phyloP scores from a whole-genome alignment of 2,113 vertebrate genomes.

The Pelmatolapia mariae region DNA sequence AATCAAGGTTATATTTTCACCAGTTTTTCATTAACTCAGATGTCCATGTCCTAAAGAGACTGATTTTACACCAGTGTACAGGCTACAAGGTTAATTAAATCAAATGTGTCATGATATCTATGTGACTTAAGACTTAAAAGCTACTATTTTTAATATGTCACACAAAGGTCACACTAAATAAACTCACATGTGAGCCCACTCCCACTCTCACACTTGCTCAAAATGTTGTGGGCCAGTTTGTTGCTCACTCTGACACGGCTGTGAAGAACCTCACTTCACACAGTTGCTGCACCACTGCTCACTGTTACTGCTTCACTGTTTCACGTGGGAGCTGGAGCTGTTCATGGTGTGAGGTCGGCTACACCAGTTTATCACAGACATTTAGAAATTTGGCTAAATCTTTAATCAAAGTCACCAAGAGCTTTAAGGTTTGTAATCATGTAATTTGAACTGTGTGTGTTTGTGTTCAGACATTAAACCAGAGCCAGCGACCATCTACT shows the following conservation, averaged over 20 bases:
- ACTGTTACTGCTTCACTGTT: background rate
- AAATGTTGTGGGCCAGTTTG: rapidly evolving
- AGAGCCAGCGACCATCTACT: rapidly evolving
- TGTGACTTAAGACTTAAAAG: too few relatives aligned
- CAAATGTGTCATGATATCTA: rapidly evolving
- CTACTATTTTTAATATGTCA: rapidly evolving
- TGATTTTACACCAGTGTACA: rapidly evolving
- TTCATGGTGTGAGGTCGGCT: rapidly evolving
- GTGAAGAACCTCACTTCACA: rapidly evolving
- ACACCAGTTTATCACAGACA: background rate
- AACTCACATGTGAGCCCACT: rapidly evolving
- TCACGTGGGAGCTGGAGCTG: rapidly evolving
- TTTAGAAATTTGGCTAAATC: background rate
- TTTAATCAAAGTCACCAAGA: background rate
- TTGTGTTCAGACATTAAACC: background rate
- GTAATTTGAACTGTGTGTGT: background rate
- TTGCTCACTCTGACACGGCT: rapidly evolving
- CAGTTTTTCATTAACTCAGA: background rate
- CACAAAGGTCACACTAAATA: rapidly evolving
- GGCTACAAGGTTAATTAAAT: rapidly evolving
- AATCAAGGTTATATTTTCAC: rapidly evolving
- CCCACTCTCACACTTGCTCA: too few relatives aligned
- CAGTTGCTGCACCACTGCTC: rapidly evolving
- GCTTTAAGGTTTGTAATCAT: rapidly evolving
- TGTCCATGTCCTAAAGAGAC: rapidly evolving